phyloP scores from a whole-genome alignment of 2,888 invertebrate species.

The Lasius platythorax region DNA sequence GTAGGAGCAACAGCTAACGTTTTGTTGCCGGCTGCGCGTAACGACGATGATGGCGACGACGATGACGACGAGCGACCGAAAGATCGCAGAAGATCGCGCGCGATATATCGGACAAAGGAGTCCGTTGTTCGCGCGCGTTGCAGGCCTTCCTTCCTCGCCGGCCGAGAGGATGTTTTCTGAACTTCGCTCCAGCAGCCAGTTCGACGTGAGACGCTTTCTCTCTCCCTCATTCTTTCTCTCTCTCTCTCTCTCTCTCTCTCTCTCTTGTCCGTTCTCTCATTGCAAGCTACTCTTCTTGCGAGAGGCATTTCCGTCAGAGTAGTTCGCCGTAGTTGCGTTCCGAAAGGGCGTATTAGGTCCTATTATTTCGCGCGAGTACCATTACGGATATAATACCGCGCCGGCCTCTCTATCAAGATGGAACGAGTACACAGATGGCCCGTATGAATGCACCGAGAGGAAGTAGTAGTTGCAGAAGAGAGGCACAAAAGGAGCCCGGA shows the following conservation, averaged over 20 bases:
- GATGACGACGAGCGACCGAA: slow-evolving; percentile 41
- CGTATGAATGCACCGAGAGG: slow-evolving; percentile 37
- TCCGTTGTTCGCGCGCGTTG: slow-evolving; percentile 52
- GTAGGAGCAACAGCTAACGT: slow-evolving; percentile 43
- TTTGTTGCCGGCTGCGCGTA: slow-evolving; percentile 47
- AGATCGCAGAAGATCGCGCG: slow-evolving; percentile 54
- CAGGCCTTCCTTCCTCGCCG: slow-evolving; percentile 40
- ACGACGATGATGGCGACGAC: slow-evolving; percentile 27
- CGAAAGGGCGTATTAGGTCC: slow-evolving; percentile 55
- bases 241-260: background rate
- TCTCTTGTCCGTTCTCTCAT: slow-evolving; percentile 9
- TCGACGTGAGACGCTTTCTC: background rate
- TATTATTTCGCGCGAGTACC: slow-evolving; percentile 57
- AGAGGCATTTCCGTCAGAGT: slow-evolving; percentile 52
- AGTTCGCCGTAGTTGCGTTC: slow-evolving; percentile 15
- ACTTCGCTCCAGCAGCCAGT: slow-evolving; percentile 43
- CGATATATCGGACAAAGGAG: slow-evolving; percentile 59
- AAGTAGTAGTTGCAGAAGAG: slow-evolving; percentile 29
- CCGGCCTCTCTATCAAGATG: slow-evolving; percentile 50
- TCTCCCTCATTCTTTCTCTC: background rate
- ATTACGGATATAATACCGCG: slow-evolving; percentile 49
- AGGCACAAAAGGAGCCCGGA: slow-evolving; percentile 30
- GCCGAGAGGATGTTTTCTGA: slow-evolving; percentile 51
- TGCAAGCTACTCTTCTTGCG: slow-evolving; percentile 36
- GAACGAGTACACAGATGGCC: slow-evolving; percentile 50